Conservation (phyloP, 2,888 invertebrate species). For the Philereme transversata region DNA sequence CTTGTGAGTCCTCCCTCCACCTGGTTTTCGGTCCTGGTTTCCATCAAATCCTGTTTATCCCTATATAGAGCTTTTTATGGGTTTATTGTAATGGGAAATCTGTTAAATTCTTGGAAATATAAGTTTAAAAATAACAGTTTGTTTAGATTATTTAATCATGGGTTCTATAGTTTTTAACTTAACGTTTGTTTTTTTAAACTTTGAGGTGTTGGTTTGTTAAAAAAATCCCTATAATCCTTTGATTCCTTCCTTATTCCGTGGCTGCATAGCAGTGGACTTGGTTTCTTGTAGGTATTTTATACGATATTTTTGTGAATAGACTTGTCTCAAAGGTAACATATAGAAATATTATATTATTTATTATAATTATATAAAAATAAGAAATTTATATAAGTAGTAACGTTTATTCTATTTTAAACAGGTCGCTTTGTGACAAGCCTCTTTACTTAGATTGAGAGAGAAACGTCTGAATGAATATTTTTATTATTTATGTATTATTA, state of each 20-base stretch:
- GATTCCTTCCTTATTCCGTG: conserved; percentile 50
- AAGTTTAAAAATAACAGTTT: not conserved
- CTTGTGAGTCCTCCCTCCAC: conserved; percentile 79
- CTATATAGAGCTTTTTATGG: conserved; percentile 2
- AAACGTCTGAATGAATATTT: conserved; percentile 58
- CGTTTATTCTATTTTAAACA: conserved; percentile 47
- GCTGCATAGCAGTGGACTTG: conserved; percentile 83
- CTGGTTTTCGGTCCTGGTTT: conserved; percentile 61
- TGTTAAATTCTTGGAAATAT: not conserved
- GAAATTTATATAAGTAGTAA: conserved; percentile 43
- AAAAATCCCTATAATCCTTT: conserved; percentile 30
- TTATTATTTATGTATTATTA: conserved; percentile 50
- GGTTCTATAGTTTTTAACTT: not conserved
- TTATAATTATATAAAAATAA: conserved; percentile 37
- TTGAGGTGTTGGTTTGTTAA: conserved; percentile 3
- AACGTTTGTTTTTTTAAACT: not conserved
- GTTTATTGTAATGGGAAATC: not conserved
- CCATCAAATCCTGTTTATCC: conserved; percentile 44
- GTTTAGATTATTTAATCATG: not conserved
- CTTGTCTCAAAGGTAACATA: conserved; percentile 79
- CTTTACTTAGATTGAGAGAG: conserved; percentile 57
- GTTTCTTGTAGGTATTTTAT: conserved; percentile 78
- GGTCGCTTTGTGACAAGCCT: conserved; percentile 76
- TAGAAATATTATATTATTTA: conserved; percentile 13
- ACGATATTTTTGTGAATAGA: conserved; percentile 57